Base-by-base conservation (phyloP, 37 sponge, comb jelly and placozoan genomes). In the Mnemiopsis leidyi region DNA sequence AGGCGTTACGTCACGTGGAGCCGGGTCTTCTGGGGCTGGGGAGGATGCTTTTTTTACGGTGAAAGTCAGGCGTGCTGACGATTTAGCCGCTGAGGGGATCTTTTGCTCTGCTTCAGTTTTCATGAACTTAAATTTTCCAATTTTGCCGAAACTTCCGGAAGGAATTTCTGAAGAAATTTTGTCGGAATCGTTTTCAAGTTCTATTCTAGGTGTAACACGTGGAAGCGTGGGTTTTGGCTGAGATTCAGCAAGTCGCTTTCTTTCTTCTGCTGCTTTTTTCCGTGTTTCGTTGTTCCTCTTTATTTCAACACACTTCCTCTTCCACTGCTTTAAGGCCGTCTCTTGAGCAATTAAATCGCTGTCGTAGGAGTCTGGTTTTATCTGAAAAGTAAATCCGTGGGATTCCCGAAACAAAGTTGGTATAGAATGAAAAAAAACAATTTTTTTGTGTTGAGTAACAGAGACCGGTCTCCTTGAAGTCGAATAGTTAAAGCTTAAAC, bases 11-110 rank as follows among this genome's bases (percentile, higher is more conserved):
- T 48, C 61, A 2, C 73, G 73, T 1, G 79, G 79, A 32, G 79
- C 32, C 0, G 79, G 36, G 2, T 26, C 26, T 28, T 26, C 34
- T 7, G 79, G 79, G 3, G 34, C 35, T 3, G 79, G 79, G 34
- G 79, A 77, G 2, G 79, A 34, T 1, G 79, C 79, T 32, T 77
- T 77, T 36, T 77, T 77, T 1, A 77, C 79, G 79, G 79, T 77
- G 79, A 77, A 77, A 18, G 79, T 77, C 16, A 77, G 32, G 26
- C 79, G 79, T 28, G 79, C 79, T 16, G 79, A 77, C 16, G 32
- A 16, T 36, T 77, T 77, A 2, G 36, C 18, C 32, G 79, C 32
- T 13, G 79, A 9, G 2, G 79, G 33, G 20, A 34, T 18, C 36
- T 77, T 77, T 16, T 34, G 79, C 18, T 77, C 79, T 20, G 26